Base-by-base conservation (phyloP, 2,888 invertebrate genomes). In the Silvanus unidentatus region DNA sequence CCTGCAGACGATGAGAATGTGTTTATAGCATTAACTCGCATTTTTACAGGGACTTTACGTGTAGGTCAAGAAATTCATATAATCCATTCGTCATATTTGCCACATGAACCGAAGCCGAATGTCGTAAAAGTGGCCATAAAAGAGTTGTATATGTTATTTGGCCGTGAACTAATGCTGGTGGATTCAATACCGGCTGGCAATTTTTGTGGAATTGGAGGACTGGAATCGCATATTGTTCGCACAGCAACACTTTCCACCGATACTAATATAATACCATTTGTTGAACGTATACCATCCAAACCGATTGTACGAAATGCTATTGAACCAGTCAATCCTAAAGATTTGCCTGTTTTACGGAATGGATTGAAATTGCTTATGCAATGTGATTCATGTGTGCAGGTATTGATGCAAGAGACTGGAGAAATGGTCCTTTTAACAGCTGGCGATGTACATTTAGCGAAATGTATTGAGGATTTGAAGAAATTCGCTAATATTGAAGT, bases 371-470 rank as follows among this genome's bases (percentile, higher is more conserved):
- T 96, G 14, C 75, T 98, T 6, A 93, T 94, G 70, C 95, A 96
- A 72, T 88, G 92, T 0, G 97, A 98, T 73, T 91, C 95, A 0
- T 93, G 95, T 70, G 95, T 96, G 0, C 82, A 89, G 69, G 88
- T 93, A 1, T 74, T 88, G 1, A 77, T 97, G 11, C 92, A 96
- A 70, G 91, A 95, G 64, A 92, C 88, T 0, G 99, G 99, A 0
- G 98, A 99, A 66, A 87, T 94, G 65, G 91, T 99, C 1, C 76
- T 99, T 22, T 82, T 92, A 1, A 96, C 98, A 0, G 89, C 97
- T 1, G 99, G 99, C 0, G 96, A 99, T 74, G 90, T 99, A 1
- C 99, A 99, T 72, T 77, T 99, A 42, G 91, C 97, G 66, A 84
- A 95, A 64, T 99, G 99, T 72, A 75, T 99, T 3, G 89, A 91